phyloP scores from a whole-genome alignment of 2,113 vertebrate genomes.

The Pseudopodoces humilis region DNA sequence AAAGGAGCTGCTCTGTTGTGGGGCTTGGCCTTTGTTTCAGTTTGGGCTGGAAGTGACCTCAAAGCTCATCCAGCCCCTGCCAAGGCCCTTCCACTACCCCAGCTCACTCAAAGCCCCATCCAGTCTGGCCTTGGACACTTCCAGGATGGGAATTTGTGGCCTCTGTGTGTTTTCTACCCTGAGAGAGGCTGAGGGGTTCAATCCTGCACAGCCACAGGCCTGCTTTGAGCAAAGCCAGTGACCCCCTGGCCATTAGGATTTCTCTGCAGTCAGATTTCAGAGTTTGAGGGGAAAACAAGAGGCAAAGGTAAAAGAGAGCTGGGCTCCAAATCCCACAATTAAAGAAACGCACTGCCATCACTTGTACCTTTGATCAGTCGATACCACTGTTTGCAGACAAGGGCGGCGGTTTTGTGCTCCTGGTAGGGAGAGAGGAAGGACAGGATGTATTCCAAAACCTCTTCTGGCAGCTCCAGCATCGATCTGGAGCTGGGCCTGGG shows the following conservation, averaged over 20 bases:
- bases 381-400: slow-evolving; percentile 99
- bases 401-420: slow-evolving; percentile 96
- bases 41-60: neutral
- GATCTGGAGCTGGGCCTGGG: slow-evolving; percentile 71
- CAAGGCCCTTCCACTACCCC: neutral
- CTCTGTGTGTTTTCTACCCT: neutral
- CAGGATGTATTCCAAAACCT: slow-evolving; percentile 95
- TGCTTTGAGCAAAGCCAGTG: accelerated
- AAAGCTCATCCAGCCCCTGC: neutral
- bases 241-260: accelerated
- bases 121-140: neutral
- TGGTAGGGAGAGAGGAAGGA: slow-evolving; percentile 98
- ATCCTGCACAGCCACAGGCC: accelerated
- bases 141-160: neutral
- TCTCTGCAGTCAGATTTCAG: neutral
- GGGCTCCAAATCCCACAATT: neutral
- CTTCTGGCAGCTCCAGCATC: slow-evolving; percentile 93
- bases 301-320: neutral
- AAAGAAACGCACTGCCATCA: neutral
- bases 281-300: neutral
- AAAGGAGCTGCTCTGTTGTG: neutral
- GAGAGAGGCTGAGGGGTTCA: neutral
- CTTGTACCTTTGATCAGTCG: slow-evolving; percentile 95
- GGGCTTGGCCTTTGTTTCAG: neutral
- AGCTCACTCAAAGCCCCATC: neutral